Conservation (phyloP, 2,888 invertebrate species). For the Philaethria dido region DNA sequence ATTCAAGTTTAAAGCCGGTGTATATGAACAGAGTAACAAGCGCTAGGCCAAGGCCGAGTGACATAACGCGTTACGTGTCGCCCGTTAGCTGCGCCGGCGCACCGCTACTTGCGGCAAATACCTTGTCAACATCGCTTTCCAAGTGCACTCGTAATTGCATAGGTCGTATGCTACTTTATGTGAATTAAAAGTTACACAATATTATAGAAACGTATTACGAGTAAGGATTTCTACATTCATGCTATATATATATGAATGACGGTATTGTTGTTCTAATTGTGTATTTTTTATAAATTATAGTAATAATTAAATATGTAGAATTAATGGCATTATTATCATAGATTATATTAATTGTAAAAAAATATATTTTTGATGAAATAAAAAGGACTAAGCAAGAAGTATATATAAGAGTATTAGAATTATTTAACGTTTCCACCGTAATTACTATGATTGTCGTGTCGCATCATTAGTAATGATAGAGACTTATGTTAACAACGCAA, state of each 20-base stretch:
- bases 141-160: slow-evolving; percentile 27
- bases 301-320: not conserved
- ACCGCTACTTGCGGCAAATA: slow-evolving; percentile 44
- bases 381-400: not conserved
- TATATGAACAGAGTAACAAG: slow-evolving; percentile 45
- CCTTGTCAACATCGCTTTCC: slow-evolving; percentile 39
- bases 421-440: not conserved
- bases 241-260: not conserved
- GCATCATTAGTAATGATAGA: slow-evolving; percentile 23
- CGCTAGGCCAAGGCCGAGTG: slow-evolving; percentile 80
- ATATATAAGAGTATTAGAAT: not conserved
- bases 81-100: slow-evolving; percentile 57
- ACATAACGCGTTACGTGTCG: slow-evolving; percentile 64
- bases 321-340: not conserved
- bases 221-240: not conserved
- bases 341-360: not conserved
- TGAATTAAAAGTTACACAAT: slow-evolving; percentile 15
- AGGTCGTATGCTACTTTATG: slow-evolving; percentile 27
- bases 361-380: not conserved
- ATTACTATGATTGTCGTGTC: slow-evolving; percentile 3
- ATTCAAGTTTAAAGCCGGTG: slow-evolving; percentile 37
- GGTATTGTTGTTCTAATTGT: not conserved
- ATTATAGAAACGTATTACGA: not conserved
- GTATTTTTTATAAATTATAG: not conserved
- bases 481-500: slow-evolving; percentile 22